phyloP scores from a whole-genome alignment of 2,797 vertebrate species.

The Denticeps clupeoides region DNA sequence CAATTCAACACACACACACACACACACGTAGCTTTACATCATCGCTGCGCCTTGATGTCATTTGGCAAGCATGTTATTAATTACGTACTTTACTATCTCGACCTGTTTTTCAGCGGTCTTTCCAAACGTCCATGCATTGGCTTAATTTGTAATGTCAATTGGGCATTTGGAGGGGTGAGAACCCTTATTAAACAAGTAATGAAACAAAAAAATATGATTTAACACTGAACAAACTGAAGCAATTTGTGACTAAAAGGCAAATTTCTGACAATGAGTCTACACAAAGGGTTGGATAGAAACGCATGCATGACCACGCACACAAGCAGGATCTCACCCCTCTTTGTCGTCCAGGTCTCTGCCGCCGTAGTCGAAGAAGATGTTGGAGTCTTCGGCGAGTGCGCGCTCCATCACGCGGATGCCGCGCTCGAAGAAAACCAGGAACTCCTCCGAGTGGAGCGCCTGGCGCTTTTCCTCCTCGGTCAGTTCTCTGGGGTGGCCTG shows the following conservation, averaged over 20 bases:
- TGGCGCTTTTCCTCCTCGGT: conserved; percentile 94
- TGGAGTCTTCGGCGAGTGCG: conserved; percentile 81
- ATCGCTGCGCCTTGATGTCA: too few relatives aligned
- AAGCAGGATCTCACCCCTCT: conserved; percentile 71
- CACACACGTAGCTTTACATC: background rate
- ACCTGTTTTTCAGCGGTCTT: too few relatives aligned
- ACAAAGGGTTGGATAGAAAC: background rate
- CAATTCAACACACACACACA: conserved; percentile 1
- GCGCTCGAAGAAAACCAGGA: conserved; percentile 92
- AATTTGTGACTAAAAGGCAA: too few relatives aligned
- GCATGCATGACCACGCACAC: background rate
- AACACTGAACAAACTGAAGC: too few relatives aligned
- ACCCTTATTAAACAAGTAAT: too few relatives aligned
- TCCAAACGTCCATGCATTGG: too few relatives aligned
- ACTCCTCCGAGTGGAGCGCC: conserved; percentile 90
- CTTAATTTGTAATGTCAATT: too few relatives aligned
- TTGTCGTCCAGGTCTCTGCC: conserved; percentile 84
- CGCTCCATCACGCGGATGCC: conserved; percentile 90
- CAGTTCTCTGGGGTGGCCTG: conserved; percentile 77
- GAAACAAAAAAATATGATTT: too few relatives aligned
- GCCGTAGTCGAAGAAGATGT: conserved; percentile 93
- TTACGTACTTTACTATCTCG: too few relatives aligned
- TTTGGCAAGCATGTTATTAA: too few relatives aligned
- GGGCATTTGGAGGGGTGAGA: too few relatives aligned
- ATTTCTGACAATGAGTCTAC: too few relatives aligned